Evolutionary conservation across 2,888 invertebrate species (phyloP).

Genomic region (Artemia sinica): DNA sequence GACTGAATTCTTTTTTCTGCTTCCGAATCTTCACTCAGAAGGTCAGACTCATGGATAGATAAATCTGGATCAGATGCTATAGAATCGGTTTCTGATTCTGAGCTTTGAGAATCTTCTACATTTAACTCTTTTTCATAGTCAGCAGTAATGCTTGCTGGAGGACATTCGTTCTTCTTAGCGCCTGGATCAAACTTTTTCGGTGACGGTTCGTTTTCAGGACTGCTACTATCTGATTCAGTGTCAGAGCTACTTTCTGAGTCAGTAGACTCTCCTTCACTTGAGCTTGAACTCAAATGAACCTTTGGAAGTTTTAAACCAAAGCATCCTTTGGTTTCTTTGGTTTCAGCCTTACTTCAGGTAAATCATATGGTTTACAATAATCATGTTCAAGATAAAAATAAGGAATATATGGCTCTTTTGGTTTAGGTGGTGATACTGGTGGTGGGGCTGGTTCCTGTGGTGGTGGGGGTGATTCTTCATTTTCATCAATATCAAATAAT

Average conservation of each 20-base stretch:
- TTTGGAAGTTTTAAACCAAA: neutral
- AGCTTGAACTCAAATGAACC: slow-evolving; percentile 2
- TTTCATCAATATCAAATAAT: slow-evolving; percentile 22
- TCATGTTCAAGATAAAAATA: slow-evolving; percentile 20
- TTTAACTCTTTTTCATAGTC: slow-evolving; percentile 19
- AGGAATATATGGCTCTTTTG: slow-evolving; percentile 14
- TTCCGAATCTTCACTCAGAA: slow-evolving; percentile 65
- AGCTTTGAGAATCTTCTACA: slow-evolving; percentile 21
- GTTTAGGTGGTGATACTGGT: slow-evolving; percentile 14
- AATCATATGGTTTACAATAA: slow-evolving; percentile 19
- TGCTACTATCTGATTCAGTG: neutral
- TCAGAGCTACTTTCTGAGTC: neutral
- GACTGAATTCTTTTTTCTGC: slow-evolving; percentile 59
- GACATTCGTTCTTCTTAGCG: slow-evolving; percentile 28
- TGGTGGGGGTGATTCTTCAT: neutral
- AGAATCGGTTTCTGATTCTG: slow-evolving; percentile 19
- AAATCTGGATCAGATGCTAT: slow-evolving; percentile 34
- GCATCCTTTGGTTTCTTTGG: neutral
- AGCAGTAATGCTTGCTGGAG: slow-evolving; percentile 39
- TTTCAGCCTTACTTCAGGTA: slow-evolving; percentile 11
- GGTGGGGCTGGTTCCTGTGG: neutral
- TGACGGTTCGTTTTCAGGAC: neutral
- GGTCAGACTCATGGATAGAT: slow-evolving; percentile 56
- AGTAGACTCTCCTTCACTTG: neutral
- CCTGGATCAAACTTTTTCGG: neutral